Base-by-base conservation (phyloP, 2,888 invertebrate genomes). In the Tetropium fuscum region DNA sequence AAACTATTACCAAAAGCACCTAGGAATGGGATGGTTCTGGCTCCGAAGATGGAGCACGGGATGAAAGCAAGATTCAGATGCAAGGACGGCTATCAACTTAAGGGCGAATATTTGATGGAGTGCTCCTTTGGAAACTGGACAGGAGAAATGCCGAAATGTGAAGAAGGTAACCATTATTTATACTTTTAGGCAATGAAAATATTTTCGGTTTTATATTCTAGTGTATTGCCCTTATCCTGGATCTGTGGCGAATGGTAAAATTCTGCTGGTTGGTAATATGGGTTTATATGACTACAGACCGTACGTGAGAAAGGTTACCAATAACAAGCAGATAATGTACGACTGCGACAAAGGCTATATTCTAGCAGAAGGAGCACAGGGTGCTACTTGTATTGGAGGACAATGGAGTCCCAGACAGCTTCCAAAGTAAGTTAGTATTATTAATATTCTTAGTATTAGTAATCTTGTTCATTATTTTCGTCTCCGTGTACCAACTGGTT, bases 61-160 rank as follows among this genome's bases (percentile, higher is more conserved):
- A 95, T 96, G 92, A 90, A 91, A 75, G 98, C 98, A 0, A 85
- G 93, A 19, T 98, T 95, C 80, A 89, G 92, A 66, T 98, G 98
- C 78, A 93, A 94, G 74, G 97, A 98, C 74, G 98, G 98, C 0
- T 98, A 87, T 78, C 88, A 90, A 60, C 82, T 97, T n/a, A 87
- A 88, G 32, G 95, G 88, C 34, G 83, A 82, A 49, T 83, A 83
- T 40, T 90, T 90, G 32, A 89, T 95, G 2, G 90, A 93, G 55
- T 99, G 99, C 74, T 90, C 93, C 0, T 98, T 93, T 79, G 99
- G 99, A 0, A 91, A 93, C 71, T 99, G 98, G 99, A 92, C 90
- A 2, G 95, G 95, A 0, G 92, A 92, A 53, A 87, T 89, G 3
- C 97, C 98, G 0, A 88, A 87, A 66, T 98, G 98, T 75, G 89